Evolutionary conservation across 2,113 vertebrate species (phyloP).

Genomic region (human (Homo sapiens)): DNA sequence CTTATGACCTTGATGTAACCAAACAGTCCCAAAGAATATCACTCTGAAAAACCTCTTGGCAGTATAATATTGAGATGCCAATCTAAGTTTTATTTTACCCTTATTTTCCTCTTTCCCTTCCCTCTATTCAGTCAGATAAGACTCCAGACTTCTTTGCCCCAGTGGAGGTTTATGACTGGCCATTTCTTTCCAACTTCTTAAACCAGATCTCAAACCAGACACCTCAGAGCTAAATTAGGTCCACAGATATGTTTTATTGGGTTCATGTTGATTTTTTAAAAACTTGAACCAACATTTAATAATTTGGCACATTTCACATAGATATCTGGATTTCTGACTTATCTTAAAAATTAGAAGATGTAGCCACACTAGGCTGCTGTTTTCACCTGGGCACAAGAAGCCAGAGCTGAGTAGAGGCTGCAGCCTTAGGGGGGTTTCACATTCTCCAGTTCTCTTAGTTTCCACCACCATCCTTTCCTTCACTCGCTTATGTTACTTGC

Average conservation of each 20-base stretch:
- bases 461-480: not conserved
- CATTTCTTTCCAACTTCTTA: not conserved
- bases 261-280: not conserved
- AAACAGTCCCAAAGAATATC: not conserved
- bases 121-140: not conserved
- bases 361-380: not conserved
- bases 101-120: not conserved
- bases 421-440: not conserved
- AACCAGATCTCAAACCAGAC: not conserved
- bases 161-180: not conserved
- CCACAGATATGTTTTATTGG: not conserved
- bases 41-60: not conserved
- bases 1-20: not conserved
- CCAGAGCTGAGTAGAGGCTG: not conserved
- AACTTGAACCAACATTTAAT: not conserved
- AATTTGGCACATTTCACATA: not conserved
- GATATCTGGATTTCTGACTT: not conserved
- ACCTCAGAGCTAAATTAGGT: not conserved
- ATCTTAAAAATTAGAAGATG: not conserved
- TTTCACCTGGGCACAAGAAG: not conserved
- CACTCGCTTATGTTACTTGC: not conserved
- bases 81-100: not conserved
- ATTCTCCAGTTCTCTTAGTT: not conserved
- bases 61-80: not conserved
- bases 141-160: not conserved